Conservation (phyloP, 2,797 vertebrate species). For the Lagorchestes hirsutus region DNA sequence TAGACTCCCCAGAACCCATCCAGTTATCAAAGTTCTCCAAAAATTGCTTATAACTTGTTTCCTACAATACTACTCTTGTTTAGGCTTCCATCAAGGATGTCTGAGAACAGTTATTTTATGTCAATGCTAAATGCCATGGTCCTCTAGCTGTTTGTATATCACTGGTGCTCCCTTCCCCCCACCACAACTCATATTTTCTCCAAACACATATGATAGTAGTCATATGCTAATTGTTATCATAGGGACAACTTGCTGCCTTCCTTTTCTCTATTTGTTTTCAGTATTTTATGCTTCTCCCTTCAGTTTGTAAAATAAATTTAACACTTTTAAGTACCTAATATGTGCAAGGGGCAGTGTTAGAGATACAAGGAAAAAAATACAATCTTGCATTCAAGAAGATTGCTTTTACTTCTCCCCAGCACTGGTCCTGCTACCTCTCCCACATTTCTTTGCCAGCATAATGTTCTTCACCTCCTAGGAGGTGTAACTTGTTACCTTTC, state of each 20-base stretch:
- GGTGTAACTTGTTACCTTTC: neutral
- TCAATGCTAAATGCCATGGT: neutral
- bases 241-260: neutral
- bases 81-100: neutral
- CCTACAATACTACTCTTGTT: neutral
- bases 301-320: neutral
- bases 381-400: neutral
- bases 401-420: neutral
- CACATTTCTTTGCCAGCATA: neutral
- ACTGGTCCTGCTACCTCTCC: neutral
- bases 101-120: neutral
- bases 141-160: neutral
- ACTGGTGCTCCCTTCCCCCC: too few species aligned
- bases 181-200: neutral
- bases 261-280: neutral
- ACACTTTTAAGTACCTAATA: neutral
- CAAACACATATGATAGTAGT: neutral
- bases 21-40: neutral
- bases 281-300: neutral
- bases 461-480: neutral
- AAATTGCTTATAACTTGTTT: neutral
- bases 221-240: neutral
- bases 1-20: neutral
- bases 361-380: neutral
- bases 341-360: neutral